Base-by-base conservation (phyloP, 2,113 vertebrate genomes). In the Sinosuthora webbiana region DNA sequence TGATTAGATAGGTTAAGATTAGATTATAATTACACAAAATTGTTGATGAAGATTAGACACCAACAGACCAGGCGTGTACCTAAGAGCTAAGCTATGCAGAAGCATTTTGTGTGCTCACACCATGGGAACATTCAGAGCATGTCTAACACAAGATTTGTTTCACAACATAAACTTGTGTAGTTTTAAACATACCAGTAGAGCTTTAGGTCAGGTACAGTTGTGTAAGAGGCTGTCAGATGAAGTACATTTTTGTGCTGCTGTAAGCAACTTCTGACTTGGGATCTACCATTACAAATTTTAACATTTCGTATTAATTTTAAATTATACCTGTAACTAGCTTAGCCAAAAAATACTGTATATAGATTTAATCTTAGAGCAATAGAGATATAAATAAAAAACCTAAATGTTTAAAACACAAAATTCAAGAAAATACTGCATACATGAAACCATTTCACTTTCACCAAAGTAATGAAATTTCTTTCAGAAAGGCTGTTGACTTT, bases 81-180 rank as follows among this genome's bases (percentile, higher is more conserved):
- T 83, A 60, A 73, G 42, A 91, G 27, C 78, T 89, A 79, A 94
- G 21, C 28, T 85, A 84, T 21, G 59, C 60, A 87, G 69, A 86
- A 78, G 23, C 12, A 55, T 85, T 88, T 71, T 71, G 21, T 83
- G 86, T 89, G 17, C 60, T 94, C 70, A 91, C 53, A 89, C 41
- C 89, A 75, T 39, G 92, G 76, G 83, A 93, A 94, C 52, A 84
- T 92, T 87, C 83, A 84, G 56, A 93, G 35, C 75, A 52, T 25
- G 25, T 83, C 87, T 95, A 96, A 79, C 63, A 73, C 67, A 85
- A 83, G 57, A 45, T 86, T 73, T 70, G n/a, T 92, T 96, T 94
- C 94, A 95, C 82, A 95, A 94, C 42, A 65, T 41, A 83, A 94
- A 88, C 57, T 93, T 91, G 9, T 42, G 63, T 20, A 50, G 87